Percentiles rank a stretch among this genome's conserved stretches.
phyloP scores from a whole-genome alignment of 2,888 invertebrate species.

The Conomelus anceps region DNA sequence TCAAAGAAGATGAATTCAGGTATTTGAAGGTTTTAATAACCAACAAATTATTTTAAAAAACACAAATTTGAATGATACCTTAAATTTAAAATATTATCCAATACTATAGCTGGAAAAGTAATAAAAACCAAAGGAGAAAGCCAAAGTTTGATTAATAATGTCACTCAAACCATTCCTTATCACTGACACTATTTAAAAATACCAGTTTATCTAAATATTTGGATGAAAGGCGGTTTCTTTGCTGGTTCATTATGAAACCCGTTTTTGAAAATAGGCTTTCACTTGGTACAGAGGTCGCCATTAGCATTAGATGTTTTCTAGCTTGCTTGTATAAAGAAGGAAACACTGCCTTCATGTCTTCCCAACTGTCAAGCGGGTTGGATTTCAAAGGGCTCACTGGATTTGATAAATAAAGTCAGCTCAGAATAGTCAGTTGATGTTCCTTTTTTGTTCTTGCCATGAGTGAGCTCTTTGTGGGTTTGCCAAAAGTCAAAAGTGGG shows the following conservation, averaged over 20 bases:
- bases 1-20: too few relatives aligned
- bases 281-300: slow-evolving; percentile 15
- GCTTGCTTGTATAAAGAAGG: background rate
- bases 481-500: background rate
- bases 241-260: background rate
- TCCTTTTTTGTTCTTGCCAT: background rate
- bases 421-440: background rate
- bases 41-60: too few relatives aligned
- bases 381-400: background rate
- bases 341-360: background rate
- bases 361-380: background rate
- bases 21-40: too few relatives aligned
- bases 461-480: background rate
- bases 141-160: too few relatives aligned
- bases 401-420: background rate
- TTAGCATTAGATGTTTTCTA: background rate
- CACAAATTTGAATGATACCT: too few relatives aligned
- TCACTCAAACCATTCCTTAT: background rate
- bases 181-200: background rate
- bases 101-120: too few relatives aligned
- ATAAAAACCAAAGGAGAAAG: too few relatives aligned
- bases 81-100: too few relatives aligned
- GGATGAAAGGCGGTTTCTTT: slow-evolving; percentile 7
- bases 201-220: slow-evolving; percentile 1
- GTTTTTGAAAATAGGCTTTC: slow-evolving; percentile 17